A percentile compares a stretch with the other conserved stretches of the same genome.
Evolutionary conservation across 2,797 vertebrate genomes (phyloP).

Genomic region (Hapalemur alaotrensis): DNA sequence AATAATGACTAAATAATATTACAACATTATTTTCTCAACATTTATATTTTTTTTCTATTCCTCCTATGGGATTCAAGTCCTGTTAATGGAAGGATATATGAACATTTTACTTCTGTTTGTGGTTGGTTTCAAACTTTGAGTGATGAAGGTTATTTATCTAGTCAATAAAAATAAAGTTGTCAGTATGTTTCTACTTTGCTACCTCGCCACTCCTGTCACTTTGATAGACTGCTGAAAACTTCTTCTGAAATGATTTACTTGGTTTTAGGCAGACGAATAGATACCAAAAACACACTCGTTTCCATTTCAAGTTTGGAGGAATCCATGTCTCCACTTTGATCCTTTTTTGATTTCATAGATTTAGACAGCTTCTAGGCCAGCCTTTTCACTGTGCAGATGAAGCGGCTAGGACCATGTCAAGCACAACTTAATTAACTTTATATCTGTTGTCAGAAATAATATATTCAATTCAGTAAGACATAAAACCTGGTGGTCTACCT

Average conservation of each 20-base stretch:
- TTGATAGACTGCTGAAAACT: slow-evolving; percentile 16
- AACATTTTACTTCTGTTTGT: background rate
- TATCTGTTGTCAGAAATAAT: background rate
- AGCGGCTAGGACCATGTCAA: background rate
- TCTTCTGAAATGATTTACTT: slow-evolving; percentile 5
- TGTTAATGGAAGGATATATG: background rate
- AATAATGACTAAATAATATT: background rate
- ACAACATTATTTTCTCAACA: background rate
- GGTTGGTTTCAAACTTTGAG: background rate
- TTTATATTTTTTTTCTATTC: background rate
- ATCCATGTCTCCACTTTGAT: slow-evolving; percentile 27
- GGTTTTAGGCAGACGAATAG: slow-evolving; percentile 15
- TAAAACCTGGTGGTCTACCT: background rate
- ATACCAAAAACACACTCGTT: background rate
- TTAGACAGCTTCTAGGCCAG: background rate
- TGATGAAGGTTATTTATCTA: slow-evolving; percentile 37
- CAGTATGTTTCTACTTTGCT: slow-evolving; percentile 24
- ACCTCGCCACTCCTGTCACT: background rate
- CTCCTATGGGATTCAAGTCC: background rate
- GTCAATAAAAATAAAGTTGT: background rate
- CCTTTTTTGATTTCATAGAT: background rate
- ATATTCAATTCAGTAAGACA: background rate
- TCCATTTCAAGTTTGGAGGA: slow-evolving; percentile 38
- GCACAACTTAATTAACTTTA: slow-evolving; percentile 24
- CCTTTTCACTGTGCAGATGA: background rate